Conservation (phyloP, 2,888 invertebrate species). For the Drosophila ezoana region DNA sequence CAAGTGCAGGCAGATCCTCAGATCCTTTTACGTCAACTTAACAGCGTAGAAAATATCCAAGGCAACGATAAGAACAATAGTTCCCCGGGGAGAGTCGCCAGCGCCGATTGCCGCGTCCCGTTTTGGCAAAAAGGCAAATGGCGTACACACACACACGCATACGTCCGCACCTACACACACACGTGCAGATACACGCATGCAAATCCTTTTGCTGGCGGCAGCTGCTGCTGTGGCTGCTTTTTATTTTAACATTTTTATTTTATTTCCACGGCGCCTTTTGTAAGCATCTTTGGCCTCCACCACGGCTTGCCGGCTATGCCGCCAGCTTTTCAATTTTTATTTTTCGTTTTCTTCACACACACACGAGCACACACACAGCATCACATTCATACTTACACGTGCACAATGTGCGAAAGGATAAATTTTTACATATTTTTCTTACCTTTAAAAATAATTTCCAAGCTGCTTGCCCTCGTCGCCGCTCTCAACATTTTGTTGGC, state of each 20-base stretch:
- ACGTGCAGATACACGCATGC: conserved; percentile 55
- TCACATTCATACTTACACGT: conserved; percentile 12
- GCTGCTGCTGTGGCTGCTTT: conserved; percentile 58
- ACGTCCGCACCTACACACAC: conserved; percentile 31
- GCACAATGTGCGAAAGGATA: conserved; percentile 62
- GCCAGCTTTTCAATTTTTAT: conserved; percentile 70
- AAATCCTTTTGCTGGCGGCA: conserved; percentile 79
- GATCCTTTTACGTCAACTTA: conserved; percentile 81
- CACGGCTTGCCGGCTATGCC: conserved; percentile 47
- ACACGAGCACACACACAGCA: conserved; percentile 6
- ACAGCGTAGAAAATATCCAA: conserved; percentile 79
- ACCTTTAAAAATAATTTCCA: conserved; percentile 76
- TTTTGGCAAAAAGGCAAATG: conserved; percentile 75
- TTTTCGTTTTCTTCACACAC: conserved; percentile 41
- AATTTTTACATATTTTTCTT: conserved; percentile 76
- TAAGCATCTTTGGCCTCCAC: conserved; percentile 73
- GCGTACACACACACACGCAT: conserved; percentile 32
- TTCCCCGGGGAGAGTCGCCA: conserved; percentile 77
- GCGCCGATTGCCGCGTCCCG: conserved; percentile 38
- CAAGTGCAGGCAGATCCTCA: conserved; percentile 70
- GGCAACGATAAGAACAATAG: conserved; percentile 83
- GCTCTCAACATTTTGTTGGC: conserved; percentile 54
- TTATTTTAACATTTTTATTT: conserved; percentile 76
- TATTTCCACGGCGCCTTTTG: conserved; percentile 75
- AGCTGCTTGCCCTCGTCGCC: conserved; percentile 14